Percentiles rank a stretch among this genome's conserved stretches.
phyloP scores from a whole-genome alignment of 2,113 vertebrate genomes.

The Cheilinus undulatus region DNA sequence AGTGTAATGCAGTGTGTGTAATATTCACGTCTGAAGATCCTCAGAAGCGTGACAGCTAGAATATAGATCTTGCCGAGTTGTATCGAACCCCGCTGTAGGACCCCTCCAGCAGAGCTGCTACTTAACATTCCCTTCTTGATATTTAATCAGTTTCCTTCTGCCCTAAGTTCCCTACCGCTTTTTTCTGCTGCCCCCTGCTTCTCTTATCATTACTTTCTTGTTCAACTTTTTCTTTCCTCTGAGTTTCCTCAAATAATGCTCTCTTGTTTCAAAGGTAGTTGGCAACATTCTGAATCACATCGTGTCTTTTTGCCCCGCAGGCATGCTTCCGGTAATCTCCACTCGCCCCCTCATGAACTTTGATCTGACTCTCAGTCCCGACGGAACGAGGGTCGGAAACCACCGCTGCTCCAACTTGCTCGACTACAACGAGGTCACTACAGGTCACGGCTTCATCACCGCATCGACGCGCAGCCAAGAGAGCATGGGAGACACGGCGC shows the following conservation, averaged over 20 bases:
- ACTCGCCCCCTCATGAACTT: conserved; percentile 93
- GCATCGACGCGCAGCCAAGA: conserved; percentile 83
- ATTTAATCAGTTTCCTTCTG: conserved; percentile 66
- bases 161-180: conserved; percentile 17
- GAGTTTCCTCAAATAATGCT: conserved; percentile 10
- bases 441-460: conserved; percentile 91
- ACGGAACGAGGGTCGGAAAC: conserved; percentile 91
- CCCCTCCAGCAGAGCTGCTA: conserved; percentile 42
- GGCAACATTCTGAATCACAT: neutral
- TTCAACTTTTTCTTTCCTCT: conserved; percentile 8
- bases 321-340: conserved; percentile 94
- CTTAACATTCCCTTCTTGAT: conserved; percentile 64
- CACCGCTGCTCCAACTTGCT: conserved; percentile 95
- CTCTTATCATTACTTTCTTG: conserved; percentile 9
- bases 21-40: conserved; percentile 60
- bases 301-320: conserved; percentile 71
- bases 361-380: conserved; percentile 92
- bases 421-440: conserved; percentile 90
- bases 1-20: conserved; percentile 64
- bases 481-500: conserved; percentile 85
- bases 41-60: conserved; percentile 57
- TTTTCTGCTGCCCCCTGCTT: neutral
- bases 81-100: conserved; percentile 37
- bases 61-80: conserved; percentile 52
- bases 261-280: conserved; percentile 11